phyloP scores from a whole-genome alignment of 1,140 invertebrate genomes.

The Chionoecetes opilio region DNA sequence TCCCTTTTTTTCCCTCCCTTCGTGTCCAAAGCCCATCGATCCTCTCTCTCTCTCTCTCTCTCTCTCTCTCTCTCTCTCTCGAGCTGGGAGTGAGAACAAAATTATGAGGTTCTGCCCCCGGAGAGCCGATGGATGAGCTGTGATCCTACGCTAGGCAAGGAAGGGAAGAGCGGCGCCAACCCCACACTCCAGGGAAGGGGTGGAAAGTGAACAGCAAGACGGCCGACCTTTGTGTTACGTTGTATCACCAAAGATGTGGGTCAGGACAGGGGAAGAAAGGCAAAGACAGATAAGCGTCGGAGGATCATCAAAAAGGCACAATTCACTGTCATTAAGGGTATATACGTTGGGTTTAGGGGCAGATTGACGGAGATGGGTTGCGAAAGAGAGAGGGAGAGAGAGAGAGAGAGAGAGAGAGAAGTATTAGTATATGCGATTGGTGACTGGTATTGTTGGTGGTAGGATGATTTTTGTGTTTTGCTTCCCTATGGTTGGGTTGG shows the following conservation, averaged over 20 bases:
- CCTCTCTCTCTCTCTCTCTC: not conserved
- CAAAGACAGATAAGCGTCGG: not conserved
- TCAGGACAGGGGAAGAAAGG: not conserved
- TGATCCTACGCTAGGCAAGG: not conserved
- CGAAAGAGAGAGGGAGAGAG: not conserved
- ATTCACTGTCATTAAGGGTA: not conserved
- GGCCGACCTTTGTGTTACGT: too few species aligned
- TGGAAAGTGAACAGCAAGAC: too few species aligned
- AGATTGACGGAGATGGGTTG: too few species aligned
- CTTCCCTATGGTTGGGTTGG: too few species aligned
- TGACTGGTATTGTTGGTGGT: not conserved
- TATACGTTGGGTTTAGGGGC: too few species aligned
- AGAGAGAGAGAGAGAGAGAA: not conserved
- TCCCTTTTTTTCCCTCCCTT: too few species aligned
- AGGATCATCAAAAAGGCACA: not conserved
- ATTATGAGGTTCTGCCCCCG: not conserved
- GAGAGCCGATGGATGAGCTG: not conserved
- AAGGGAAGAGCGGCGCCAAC: not conserved
- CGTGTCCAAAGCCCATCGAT: too few species aligned
- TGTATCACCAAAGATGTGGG: too few species aligned
- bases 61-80: constrained; percentile 10
- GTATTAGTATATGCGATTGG: too few species aligned
- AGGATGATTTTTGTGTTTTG: not conserved
- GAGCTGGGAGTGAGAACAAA: not conserved
- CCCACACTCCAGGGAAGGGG: too few species aligned